These are phyloP conservation scores for Drosophila anomalata DNA, from an alignment of 2,888 invertebrate species.

Conservation along the genomic window DNA sequence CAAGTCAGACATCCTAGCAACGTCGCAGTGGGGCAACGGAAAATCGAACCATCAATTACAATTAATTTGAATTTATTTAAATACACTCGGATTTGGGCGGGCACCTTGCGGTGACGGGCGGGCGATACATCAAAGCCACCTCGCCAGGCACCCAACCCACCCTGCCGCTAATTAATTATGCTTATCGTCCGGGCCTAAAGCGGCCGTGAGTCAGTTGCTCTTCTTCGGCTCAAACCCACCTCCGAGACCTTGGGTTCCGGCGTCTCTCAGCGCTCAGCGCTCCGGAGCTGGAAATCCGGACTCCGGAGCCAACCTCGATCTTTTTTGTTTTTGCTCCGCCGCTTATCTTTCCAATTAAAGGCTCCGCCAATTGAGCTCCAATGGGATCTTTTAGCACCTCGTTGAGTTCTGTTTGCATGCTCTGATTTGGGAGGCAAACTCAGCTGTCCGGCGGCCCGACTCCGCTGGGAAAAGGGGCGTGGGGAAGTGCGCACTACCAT, in stretches of 20 bases:
- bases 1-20: background rate
- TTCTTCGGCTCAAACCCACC: slow-evolving; percentile 20
- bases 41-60: slow-evolving; percentile 65
- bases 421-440: slow-evolving; percentile 57
- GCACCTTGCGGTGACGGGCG: slow-evolving; percentile 29
- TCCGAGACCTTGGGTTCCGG: slow-evolving; percentile 8
- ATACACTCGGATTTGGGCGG: slow-evolving; percentile 67
- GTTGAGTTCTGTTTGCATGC: slow-evolving; percentile 60
- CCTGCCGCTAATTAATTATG: slow-evolving; percentile 69
- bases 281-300: slow-evolving; percentile 2
- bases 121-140: slow-evolving; percentile 51
- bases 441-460: background rate
- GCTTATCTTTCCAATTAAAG: slow-evolving; percentile 50
- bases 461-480: background rate
- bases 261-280: background rate
- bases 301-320: slow-evolving; percentile 16
- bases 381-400: slow-evolving; percentile 68
- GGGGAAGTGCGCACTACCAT: background rate
- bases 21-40: background rate
- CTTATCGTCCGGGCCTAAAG: slow-evolving; percentile 64
- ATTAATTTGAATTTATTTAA: slow-evolving; percentile 77
- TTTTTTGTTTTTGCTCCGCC: slow-evolving; percentile 44
- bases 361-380: slow-evolving; percentile 33
- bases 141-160: slow-evolving; percentile 36
- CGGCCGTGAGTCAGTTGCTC: slow-evolving; percentile 60